Evolutionary conservation across 2,888 invertebrate species (phyloP).

Genomic region (Plagodis dolabraria): DNA sequence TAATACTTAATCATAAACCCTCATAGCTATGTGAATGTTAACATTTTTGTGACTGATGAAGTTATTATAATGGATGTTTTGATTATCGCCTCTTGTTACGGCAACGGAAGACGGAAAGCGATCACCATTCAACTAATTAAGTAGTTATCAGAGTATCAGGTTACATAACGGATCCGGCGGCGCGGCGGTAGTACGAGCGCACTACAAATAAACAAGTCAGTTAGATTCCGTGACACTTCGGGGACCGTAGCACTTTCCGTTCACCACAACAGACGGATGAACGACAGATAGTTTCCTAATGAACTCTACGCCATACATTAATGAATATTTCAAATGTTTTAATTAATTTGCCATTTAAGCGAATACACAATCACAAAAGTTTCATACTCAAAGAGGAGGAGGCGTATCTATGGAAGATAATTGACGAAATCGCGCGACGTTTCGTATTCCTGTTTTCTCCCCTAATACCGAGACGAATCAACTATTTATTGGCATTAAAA

Average conservation of each 20-base stretch:
- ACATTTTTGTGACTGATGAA: not conserved
- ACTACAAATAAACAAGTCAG: constrained; percentile 12
- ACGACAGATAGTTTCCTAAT: constrained; percentile 5
- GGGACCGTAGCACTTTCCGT: constrained; percentile 7
- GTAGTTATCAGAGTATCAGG: not conserved
- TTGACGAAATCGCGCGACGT: no score
- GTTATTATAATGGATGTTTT: not conserved
- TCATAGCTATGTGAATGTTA: not conserved
- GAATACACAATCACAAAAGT: no score
- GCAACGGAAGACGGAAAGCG: constrained; percentile 2
- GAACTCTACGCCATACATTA: constrained; percentile 11
- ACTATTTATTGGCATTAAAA: no score
- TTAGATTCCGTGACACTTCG: constrained; percentile 6
- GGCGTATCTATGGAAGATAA: no score
- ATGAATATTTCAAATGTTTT: not conserved
- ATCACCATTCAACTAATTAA: constrained; percentile 15
- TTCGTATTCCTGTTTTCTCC: no score
- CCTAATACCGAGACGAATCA: no score
- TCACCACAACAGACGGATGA: not conserved
- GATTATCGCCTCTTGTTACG: constrained; percentile 4
- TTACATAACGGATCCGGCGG: constrained; percentile 12
- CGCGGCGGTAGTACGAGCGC: not conserved
- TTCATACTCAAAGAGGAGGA: no score
- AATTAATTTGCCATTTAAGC: no score
- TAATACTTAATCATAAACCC: not conserved